Conservation (phyloP, 2,797 vertebrate genomes). For the Sebastes oblongus region DNA sequence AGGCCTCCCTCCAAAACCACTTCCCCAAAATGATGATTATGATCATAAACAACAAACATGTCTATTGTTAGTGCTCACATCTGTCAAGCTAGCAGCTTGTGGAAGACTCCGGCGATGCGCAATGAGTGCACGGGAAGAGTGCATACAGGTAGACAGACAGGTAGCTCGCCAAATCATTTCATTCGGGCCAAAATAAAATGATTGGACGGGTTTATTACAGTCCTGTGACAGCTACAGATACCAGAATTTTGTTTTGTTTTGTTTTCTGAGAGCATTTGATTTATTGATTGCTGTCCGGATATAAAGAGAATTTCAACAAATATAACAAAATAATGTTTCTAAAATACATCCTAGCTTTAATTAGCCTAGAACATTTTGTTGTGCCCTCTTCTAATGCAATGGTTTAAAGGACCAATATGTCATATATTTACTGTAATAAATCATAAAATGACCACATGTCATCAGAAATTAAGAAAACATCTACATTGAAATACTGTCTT, state of each 20-base stretch:
- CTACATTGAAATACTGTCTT: too few relatives aligned
- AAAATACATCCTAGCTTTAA: too few relatives aligned
- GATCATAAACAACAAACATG: not conserved
- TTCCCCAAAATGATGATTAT: not conserved
- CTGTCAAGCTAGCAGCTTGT: not conserved
- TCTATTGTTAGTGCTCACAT: not conserved
- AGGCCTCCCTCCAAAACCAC: not conserved
- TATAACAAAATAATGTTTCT: not conserved
- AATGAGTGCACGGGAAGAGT: not conserved
- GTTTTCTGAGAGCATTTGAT: not conserved
- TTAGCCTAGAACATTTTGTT: too few relatives aligned
- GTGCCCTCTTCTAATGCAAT: not conserved
- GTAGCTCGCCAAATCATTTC: rapidly evolving
- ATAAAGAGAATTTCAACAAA: not conserved
- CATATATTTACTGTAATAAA: too few relatives aligned
- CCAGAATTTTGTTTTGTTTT: not conserved
- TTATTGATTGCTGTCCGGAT: rapidly evolving
- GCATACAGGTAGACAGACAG: rapidly evolving
- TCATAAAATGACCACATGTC: too few relatives aligned
- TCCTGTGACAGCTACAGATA: not conserved
- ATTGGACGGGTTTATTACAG: too few relatives aligned
- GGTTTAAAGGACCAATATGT: too few relatives aligned
- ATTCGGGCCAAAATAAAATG: not conserved
- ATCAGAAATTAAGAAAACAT: too few relatives aligned
- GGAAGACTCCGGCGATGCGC: not conserved